Evolutionary conservation across 2,113 vertebrate genomes (phyloP).

Genomic region (Lasiurus borealis): DNA sequence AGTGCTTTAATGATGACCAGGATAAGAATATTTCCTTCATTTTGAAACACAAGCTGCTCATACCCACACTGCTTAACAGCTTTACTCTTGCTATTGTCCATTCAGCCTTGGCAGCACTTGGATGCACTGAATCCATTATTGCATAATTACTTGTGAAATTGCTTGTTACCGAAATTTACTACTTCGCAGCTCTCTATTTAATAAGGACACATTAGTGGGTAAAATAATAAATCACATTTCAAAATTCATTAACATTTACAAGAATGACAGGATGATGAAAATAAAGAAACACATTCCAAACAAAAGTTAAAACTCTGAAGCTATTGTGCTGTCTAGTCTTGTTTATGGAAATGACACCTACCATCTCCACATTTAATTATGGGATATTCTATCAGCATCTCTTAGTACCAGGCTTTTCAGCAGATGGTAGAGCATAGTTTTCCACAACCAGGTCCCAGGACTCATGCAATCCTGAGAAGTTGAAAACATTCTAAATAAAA

Average conservation of each 20-base stretch:
- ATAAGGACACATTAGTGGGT: conserved; percentile 68
- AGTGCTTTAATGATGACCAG: rapidly evolving
- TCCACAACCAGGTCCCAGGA: conserved; percentile 50
- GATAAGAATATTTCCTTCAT: background rate
- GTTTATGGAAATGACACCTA: conserved; percentile 69
- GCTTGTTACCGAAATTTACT: conserved; percentile 72
- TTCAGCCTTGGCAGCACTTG: background rate
- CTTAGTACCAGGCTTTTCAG: background rate
- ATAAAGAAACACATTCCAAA: conserved; percentile 71
- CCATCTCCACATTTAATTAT: conserved; percentile 67
- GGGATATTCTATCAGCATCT: conserved; percentile 75
- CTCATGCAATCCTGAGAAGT: conserved; percentile 51
- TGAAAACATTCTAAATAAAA: conserved; percentile 69
- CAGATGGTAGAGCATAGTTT: conserved; percentile 69
- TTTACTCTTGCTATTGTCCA: conserved; percentile 25
- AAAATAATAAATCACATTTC: conserved; percentile 81
- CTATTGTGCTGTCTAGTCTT: conserved; percentile 72
- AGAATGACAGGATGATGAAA: conserved; percentile 74
- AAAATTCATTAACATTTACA: conserved; percentile 57
- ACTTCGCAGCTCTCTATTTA: conserved; percentile 69
- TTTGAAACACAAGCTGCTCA: background rate
- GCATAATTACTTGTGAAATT: conserved; percentile 71
- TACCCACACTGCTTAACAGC: background rate
- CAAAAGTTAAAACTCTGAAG: conserved; percentile 60
- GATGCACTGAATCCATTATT: conserved; percentile 4